Conservation (phyloP, 2,888 invertebrate genomes). For the Drosophila quinaria region DNA sequence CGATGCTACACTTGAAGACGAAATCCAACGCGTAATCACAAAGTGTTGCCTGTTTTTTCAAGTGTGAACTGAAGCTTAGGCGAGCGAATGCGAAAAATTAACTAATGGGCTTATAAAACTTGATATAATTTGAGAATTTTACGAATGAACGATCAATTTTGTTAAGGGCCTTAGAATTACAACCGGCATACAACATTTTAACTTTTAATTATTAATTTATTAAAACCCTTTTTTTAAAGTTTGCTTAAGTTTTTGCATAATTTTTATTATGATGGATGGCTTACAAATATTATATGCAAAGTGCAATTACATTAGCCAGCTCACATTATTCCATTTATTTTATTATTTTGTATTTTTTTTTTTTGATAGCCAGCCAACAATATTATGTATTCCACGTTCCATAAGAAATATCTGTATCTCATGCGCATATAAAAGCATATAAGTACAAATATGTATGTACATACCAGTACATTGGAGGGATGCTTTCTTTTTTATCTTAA, state of each 20-base stretch:
- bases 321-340: not conserved
- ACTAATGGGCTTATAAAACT: conserved; percentile 41
- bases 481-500: no score
- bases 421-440: not conserved
- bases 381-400: conserved; percentile 15
- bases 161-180: conserved; percentile 7
- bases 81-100: conserved; percentile 19
- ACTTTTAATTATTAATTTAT: not conserved
- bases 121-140: conserved; percentile 17
- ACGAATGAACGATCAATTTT: conserved; percentile 16
- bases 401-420: conserved; percentile 14
- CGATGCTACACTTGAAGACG: conserved; percentile 32
- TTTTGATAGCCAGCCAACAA: conserved; percentile 8
- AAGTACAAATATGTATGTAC: not conserved
- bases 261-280: not conserved
- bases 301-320: conserved; percentile 14
- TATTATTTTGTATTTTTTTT: not conserved
- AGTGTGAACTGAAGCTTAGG: conserved; percentile 46
- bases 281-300: conserved; percentile 2
- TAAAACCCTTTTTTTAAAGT: not conserved
- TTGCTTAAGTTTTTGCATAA: not conserved
- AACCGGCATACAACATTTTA: not conserved
- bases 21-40: conserved; percentile 29
- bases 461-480: not conserved
- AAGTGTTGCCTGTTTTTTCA: conserved; percentile 56